Percentiles rank a stretch among this genome's conserved stretches.
Evolutionary conservation across 2,113 vertebrate species (phyloP).

Genomic region (Glaucomys volans): DNA sequence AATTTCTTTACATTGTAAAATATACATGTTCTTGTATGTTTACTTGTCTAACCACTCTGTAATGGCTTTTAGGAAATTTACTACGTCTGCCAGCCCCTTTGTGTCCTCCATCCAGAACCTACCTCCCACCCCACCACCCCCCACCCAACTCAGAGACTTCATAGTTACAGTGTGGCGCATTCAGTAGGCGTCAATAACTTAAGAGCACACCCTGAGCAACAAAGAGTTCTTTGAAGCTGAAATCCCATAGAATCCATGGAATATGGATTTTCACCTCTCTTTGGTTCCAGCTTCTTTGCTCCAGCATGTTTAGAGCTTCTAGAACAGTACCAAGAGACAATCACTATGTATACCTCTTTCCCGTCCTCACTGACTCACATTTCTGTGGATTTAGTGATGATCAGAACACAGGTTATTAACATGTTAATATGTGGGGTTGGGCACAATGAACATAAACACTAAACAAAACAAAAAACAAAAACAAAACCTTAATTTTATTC

Average conservation of each 20-base stretch:
- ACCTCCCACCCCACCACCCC: neutral
- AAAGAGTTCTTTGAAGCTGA: neutral
- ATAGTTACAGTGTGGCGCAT: neutral
- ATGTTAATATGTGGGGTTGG: neutral
- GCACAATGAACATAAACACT: neutral
- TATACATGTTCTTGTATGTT: neutral
- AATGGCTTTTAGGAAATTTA: neutral
- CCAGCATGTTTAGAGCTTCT: neutral
- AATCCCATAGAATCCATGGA: neutral
- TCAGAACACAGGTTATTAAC: neutral
- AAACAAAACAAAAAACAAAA: neutral
- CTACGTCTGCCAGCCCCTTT: neutral
- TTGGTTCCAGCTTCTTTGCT: slow-evolving; percentile 25
- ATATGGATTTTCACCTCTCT: neutral
- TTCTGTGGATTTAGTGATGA: neutral
- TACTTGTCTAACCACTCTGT: neutral
- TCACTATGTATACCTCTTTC: neutral
- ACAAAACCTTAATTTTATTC: neutral
- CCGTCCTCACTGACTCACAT: neutral
- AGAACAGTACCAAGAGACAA: slow-evolving; percentile 3
- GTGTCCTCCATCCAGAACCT: neutral
- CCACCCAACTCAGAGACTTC: neutral
- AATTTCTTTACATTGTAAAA: slow-evolving; percentile 47
- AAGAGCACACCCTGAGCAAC: neutral
- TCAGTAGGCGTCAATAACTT: neutral